These are phyloP conservation scores for Corydoras sp. DNA, from an alignment of 2,113 vertebrate species.

Conservation along the genomic window DNA sequence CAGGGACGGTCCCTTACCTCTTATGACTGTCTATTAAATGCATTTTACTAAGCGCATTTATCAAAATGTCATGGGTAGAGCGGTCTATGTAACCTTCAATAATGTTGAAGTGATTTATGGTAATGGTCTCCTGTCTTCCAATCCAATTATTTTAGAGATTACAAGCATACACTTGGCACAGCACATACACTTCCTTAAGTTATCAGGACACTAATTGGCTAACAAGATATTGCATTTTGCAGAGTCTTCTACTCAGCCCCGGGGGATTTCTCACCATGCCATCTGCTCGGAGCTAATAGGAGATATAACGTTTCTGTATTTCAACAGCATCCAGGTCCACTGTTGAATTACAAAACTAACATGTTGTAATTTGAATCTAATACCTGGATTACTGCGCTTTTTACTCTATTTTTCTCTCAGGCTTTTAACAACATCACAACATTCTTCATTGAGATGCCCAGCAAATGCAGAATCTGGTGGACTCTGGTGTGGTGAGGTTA, in stretches of 20 bases:
- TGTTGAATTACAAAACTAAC: not conserved
- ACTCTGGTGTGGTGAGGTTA: not conserved
- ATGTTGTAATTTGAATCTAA: not conserved
- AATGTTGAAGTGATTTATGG: conserved; percentile 33
- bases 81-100: conserved; percentile 24
- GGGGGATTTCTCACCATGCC: conserved; percentile 31
- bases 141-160: conserved; percentile 42
- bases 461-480: not conserved
- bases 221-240: conserved; percentile 35
- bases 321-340: conserved; percentile 4
- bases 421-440: no score
- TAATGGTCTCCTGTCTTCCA: conserved; percentile 5
- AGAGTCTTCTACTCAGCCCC: conserved; percentile 32
- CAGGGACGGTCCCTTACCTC: conserved; percentile 5
- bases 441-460: not conserved
- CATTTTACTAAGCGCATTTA: conserved; percentile 25
- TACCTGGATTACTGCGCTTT: not conserved
- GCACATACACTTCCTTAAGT: conserved; percentile 29
- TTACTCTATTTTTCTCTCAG: not conserved
- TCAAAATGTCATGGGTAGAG: conserved; percentile 19
- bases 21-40: conserved; percentile 27
- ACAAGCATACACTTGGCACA: conserved; percentile 34
- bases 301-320: conserved; percentile 3
- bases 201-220: conserved; percentile 37
- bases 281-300: conserved; percentile 34